Conservation (phyloP, 2,797 vertebrate species). For the Streptopelia turtur region DNA sequence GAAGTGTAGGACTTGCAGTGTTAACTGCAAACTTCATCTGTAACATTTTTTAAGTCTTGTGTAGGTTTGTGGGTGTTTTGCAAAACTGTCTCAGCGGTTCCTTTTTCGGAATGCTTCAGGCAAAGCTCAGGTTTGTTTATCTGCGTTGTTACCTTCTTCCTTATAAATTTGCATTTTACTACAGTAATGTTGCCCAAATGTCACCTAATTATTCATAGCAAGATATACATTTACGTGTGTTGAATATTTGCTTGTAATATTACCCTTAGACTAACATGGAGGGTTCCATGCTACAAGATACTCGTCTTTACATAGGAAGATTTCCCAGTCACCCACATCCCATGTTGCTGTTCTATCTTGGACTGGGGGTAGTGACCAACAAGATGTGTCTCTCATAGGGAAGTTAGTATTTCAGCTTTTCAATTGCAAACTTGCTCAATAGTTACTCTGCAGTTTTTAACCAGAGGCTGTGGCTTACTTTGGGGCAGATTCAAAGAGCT, state of each 20-base stretch:
- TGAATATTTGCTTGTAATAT: not conserved
- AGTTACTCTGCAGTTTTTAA: not conserved
- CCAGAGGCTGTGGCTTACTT: not conserved
- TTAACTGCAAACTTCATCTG: not conserved
- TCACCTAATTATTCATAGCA: not conserved
- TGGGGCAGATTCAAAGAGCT: conserved; percentile 10
- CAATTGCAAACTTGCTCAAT: not conserved
- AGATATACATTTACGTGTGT: not conserved
- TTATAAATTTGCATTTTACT: not conserved
- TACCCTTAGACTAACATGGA: not conserved
- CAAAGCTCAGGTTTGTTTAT: not conserved
- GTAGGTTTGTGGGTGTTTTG: not conserved
- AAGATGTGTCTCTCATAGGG: not conserved
- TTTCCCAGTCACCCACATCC: not conserved
- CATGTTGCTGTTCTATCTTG: not conserved
- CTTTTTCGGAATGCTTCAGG: not conserved
- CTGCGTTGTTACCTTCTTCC: not conserved
- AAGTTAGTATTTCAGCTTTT: not conserved
- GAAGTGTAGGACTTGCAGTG: not conserved
- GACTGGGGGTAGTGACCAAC: not conserved
- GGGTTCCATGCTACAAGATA: not conserved
- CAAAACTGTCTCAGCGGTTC: not conserved
- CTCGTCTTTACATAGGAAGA: not conserved
- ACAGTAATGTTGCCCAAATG: not conserved
- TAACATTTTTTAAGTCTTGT: fast-evolving